Conservation (phyloP, 2,113 vertebrate genomes). For the Sigmodon hispidus region DNA sequence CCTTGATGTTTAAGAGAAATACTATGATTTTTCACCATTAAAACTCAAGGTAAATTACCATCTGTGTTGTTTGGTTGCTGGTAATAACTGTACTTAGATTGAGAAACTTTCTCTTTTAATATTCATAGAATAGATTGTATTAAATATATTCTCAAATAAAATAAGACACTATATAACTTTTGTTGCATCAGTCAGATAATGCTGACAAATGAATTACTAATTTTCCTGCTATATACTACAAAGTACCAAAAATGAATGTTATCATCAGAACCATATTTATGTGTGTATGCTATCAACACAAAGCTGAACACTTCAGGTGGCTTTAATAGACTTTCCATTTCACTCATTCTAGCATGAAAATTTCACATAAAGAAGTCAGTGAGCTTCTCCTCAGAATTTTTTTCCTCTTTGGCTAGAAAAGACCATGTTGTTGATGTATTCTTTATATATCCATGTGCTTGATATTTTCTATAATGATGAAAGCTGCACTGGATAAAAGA, state of each 20-base stretch:
- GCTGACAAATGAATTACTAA: neutral
- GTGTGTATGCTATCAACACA: neutral
- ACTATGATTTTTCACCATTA: neutral
- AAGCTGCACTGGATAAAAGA: neutral
- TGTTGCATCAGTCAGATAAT: neutral
- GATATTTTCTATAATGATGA: neutral
- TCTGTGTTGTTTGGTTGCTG: neutral
- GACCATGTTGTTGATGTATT: neutral
- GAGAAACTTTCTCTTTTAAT: neutral
- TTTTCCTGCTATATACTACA: neutral
- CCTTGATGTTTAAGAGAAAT: slow-evolving; percentile 15
- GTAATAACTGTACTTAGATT: neutral
- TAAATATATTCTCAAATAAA: neutral
- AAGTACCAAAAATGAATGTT: neutral
- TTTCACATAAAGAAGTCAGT: neutral
- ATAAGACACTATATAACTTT: neutral
- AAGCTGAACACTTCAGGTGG: accelerated
- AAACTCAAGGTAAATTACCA: neutral
- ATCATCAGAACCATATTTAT: neutral
- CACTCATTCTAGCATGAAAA: neutral
- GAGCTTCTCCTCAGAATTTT: neutral
- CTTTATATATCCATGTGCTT: neutral
- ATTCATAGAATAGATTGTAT: neutral
- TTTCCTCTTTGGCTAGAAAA: neutral
- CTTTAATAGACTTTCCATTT: neutral